Evolutionary conservation across 1,140 invertebrate genomes (phyloP).

Genomic region (Sminthurides bifidus): DNA sequence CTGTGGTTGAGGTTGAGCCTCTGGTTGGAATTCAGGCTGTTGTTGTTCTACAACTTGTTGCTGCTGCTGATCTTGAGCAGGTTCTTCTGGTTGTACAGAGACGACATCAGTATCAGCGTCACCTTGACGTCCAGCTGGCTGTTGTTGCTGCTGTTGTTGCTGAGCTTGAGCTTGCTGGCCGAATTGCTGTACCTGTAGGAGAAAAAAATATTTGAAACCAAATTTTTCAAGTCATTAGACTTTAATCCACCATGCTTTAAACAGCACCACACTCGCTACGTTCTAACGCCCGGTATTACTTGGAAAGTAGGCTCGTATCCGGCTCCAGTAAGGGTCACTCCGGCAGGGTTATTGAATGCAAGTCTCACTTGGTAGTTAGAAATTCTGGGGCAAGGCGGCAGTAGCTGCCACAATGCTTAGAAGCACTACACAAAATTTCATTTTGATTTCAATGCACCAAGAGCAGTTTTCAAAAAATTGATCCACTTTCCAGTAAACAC

Average conservation of each 20-base stretch:
- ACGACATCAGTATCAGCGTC: not conserved
- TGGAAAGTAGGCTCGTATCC: slow-evolving; percentile 5
- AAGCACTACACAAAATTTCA: slow-evolving; percentile 23
- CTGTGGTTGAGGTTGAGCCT: not conserved
- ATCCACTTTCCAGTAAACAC: no score
- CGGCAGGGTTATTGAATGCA: slow-evolving; percentile 25
- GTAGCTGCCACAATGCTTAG: slow-evolving; percentile 23
- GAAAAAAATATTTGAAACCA: not conserved
- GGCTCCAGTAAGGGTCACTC: slow-evolving; percentile 25
- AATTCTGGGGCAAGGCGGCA: not conserved
- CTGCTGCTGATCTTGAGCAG: not conserved
- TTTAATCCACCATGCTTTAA: not conserved
- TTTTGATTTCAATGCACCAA: no score
- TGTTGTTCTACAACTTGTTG: not conserved
- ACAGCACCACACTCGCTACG: not conserved
- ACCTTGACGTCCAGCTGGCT: not conserved
- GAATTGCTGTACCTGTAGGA: slow-evolving; percentile 4
- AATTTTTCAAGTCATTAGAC: not conserved
- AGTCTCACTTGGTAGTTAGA: not conserved
- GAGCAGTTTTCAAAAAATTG: no score
- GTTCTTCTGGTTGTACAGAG: slow-evolving; percentile 1
- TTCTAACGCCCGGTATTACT: slow-evolving; percentile 11
- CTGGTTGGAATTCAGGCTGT: not conserved
- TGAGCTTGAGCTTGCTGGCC: slow-evolving; percentile 1
- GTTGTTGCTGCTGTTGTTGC: slow-evolving; percentile 2